Conservation (phyloP, 2,888 invertebrate species). For the Melanostoma scalare region DNA sequence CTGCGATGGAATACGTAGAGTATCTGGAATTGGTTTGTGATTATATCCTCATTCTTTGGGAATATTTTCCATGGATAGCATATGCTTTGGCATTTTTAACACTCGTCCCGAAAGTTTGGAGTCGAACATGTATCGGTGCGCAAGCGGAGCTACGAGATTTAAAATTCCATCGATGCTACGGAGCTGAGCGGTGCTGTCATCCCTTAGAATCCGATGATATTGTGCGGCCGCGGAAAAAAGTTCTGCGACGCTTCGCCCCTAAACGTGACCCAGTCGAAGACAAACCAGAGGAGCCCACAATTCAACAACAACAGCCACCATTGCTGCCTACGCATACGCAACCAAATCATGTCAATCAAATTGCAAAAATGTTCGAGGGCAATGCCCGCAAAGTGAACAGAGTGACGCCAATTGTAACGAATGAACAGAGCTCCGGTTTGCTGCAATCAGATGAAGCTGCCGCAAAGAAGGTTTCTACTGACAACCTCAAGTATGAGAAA, state of each 20-base stretch:
- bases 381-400: constrained; percentile 79
- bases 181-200: constrained; percentile 78
- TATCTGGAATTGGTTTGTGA: constrained; percentile 75
- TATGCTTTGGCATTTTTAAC: constrained; percentile 79
- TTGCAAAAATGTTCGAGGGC: constrained; percentile 80
- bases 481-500: constrained; percentile 73
- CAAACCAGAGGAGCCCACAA: constrained; percentile 8
- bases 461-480: constrained; percentile 44
- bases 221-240: constrained; percentile 74
- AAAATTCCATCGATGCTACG: constrained; percentile 80
- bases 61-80: constrained; percentile 77
- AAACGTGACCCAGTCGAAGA: constrained; percentile 74
- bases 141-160: constrained; percentile 77
- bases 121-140: constrained; percentile 76
- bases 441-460: constrained; percentile 16
- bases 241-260: constrained; percentile 78
- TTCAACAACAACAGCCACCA: constrained; percentile 23
- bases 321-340: constrained; percentile 72
- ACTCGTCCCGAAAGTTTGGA: constrained; percentile 78
- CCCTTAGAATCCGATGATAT: constrained; percentile 75
- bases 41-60: constrained; percentile 74
- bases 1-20: constrained; percentile 74
- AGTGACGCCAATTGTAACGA: constrained; percentile 77
- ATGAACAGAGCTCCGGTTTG: constrained; percentile 63
- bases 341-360: constrained; percentile 79